Evolutionary conservation across 2,113 vertebrate genomes (phyloP), one percentile per base, ranked within the genome.

Genomic region (Siniperca knerii): DNA sequence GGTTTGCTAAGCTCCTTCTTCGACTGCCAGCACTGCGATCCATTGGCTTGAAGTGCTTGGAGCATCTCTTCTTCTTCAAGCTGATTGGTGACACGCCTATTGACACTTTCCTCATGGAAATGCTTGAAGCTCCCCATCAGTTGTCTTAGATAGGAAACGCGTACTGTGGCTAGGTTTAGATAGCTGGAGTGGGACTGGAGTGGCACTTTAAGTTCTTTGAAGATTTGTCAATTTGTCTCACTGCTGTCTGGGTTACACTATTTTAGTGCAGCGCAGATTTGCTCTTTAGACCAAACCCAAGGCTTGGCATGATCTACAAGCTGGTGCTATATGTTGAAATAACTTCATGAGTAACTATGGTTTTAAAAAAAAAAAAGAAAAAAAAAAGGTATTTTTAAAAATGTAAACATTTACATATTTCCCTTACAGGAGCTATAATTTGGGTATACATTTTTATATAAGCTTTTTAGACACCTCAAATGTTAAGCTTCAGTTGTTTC

Each of bases 21-120:
- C 94, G 97, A 55, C 96, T 98, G 87, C 97, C 97, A 18, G 97
- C 97, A 12, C 94, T 98, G 90, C 94, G 97, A 73, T 97, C 97
- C 85, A 98, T 98, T 5, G 97, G 97, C 90, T 96, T 98, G 89
- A 98, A 98, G 91, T 98, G 97, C 94, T 94, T 98, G 92, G 97
- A 98, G 94, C 97, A 98, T 85, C 97, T 98, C 57, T 98, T 98
- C 93, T 98, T 98, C 95, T 98, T 98, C 94, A 98, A 98, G 94
- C 95, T 98, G 85, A 98, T 98, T 0, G 97, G 97, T 29, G 97
- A 98, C 95, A 98, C 97, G 44, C 97, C 97, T 92, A 97, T 98
- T 25, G 97, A 98, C 94, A 98, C 97, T 94, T 98, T 98, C 93
- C 97, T 98, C 78, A 97, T 98, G 97, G 97, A 98, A 94, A 98